Percentiles rank a stretch among this genome's conserved stretches.
phyloP scores from a whole-genome alignment of 2,888 invertebrate genomes.

The Eristalis intricaria region DNA sequence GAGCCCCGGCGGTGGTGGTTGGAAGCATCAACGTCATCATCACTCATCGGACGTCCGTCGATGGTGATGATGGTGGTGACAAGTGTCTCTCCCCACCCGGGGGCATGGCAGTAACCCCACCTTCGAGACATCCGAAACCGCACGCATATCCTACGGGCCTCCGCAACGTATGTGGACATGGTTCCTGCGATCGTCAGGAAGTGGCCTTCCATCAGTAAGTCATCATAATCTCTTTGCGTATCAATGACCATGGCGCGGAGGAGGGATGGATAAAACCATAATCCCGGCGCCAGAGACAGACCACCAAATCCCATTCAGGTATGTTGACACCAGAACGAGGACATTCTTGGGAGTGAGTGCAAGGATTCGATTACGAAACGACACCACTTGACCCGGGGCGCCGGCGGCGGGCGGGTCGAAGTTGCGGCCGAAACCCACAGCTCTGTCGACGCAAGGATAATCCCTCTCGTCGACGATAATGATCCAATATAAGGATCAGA shows the following conservation, averaged over 20 bases:
- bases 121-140: slow-evolving; percentile 56
- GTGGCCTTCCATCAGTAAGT: slow-evolving; percentile 54
- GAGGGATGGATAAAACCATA: slow-evolving; percentile 49
- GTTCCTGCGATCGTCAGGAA: background rate
- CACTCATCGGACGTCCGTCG: slow-evolving; percentile 41
- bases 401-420: background rate
- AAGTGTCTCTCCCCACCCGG: background rate
- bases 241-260: background rate
- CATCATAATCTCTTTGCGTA: slow-evolving; percentile 60
- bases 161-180: background rate
- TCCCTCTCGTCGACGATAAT: slow-evolving; percentile 67
- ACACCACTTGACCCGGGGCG: slow-evolving; percentile 24
- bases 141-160: slow-evolving; percentile 51
- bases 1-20: slow-evolving; percentile 27
- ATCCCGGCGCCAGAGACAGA: slow-evolving; percentile 58
- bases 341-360: slow-evolving; percentile 14
- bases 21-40: slow-evolving; percentile 61
- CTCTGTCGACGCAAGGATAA: slow-evolving; percentile 50
- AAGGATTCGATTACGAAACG: slow-evolving; percentile 65
- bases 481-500: slow-evolving; percentile 68
- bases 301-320: slow-evolving; percentile 60
- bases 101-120: background rate
- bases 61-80: background rate
- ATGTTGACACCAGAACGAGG: slow-evolving; percentile 51
- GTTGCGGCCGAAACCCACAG: slow-evolving; percentile 11